Base-by-base conservation (phyloP, 2,113 vertebrate species). In the Hydropotes inermis region DNA sequence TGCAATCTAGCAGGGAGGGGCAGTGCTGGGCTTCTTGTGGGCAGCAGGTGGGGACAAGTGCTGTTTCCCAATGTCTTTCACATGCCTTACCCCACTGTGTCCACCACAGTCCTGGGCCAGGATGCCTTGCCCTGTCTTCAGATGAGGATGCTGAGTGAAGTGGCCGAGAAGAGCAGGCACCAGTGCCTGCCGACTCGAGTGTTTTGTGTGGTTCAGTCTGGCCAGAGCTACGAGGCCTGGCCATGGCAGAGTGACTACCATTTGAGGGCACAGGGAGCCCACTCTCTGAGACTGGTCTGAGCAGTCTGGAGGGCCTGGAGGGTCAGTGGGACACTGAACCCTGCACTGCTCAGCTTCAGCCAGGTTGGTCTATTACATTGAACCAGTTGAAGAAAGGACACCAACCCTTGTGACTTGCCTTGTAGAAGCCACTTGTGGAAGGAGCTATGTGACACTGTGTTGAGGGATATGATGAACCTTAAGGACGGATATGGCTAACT, bases 91-190 rank as follows among this genome's bases (percentile, higher is more conserved):
- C 60, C 76, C 2, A 0, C 30, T 33, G 78, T 87, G 27, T 57
- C 36, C 52, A 60, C 36, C 43, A 57, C 15, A 58, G 12, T 45
- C 78, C 55, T 11, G 8, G 30, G 12, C 52, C 30, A 91, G 43
- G 57, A 54, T 27, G 39, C 4, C 43, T 81, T 67, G 67, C 57
- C 50, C 54, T 30, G 57, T 92, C 60, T 87, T 7, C 17, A 87
- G 36, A 87, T 1, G 1, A 92, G 43, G 25, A 76, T 6, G 33
- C 28, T 47, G n/a, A 57, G 87, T 1, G 6, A 55, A 33, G 15
- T 2, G 60, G 81, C 36, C 1, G 0, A 52, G 47, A n/a, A 61
- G 12, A 5, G 43, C 3, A 27, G 30, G 4, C 5, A 36, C 17
- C 11, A 6, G 36, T 50, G 30, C 86, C 60, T 43, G 60, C 17